phyloP scores from a whole-genome alignment of 2,888 invertebrate species.

The Girardia tigrina region DNA sequence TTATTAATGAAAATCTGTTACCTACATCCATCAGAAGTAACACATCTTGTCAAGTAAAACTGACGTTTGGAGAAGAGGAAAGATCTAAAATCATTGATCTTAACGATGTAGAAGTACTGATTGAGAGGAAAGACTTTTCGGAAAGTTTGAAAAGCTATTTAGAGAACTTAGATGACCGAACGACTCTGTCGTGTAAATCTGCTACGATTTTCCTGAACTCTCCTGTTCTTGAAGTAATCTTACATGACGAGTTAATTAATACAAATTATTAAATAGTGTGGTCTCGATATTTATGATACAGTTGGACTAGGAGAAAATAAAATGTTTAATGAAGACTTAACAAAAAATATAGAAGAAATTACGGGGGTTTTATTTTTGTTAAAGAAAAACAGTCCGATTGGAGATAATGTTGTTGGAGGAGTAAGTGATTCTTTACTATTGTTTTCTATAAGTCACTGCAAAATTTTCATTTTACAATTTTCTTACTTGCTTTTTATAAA shows the following conservation, averaged over 20 bases:
- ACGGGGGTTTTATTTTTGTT: not conserved
- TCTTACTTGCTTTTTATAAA: no score
- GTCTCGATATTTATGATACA: not conserved
- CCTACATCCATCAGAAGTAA: not conserved
- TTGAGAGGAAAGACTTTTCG: not conserved
- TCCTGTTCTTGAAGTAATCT: not conserved
- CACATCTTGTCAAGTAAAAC: not conserved
- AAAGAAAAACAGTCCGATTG: slow-evolving; percentile 12
- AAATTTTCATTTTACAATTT: no score
- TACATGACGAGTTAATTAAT: no score
- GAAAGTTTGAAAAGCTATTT: not conserved
- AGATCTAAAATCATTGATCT: not conserved
- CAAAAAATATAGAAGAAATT: not conserved
- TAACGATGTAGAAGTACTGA: not conserved
- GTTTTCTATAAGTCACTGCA: no score
- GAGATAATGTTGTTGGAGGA: not conserved
- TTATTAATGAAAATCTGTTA: not conserved
- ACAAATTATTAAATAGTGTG: no score
- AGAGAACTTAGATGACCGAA: not conserved
- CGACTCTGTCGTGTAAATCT: not conserved
- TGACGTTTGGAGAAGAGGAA: not conserved
- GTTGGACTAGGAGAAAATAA: not conserved
- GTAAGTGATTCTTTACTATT: no score
- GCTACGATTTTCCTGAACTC: not conserved
- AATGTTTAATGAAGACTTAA: not conserved